Conservation (phyloP, 2,113 vertebrate species). For the Nansenia antarctica region DNA sequence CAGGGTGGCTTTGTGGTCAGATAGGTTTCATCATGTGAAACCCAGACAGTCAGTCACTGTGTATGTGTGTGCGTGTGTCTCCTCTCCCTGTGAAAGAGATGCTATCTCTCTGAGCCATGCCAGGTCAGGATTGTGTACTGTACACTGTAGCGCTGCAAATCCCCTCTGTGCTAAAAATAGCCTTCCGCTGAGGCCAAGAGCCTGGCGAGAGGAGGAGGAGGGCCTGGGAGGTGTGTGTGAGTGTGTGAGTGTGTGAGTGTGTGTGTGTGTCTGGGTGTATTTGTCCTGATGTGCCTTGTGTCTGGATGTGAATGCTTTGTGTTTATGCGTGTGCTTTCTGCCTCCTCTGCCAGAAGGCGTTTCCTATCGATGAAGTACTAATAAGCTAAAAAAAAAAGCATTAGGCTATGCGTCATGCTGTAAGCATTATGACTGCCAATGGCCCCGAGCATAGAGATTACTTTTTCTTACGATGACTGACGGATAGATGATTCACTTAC, state of each 20-base stretch:
- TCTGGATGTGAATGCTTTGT: too few relatives aligned
- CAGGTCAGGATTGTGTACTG: background rate
- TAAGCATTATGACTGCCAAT: too few relatives aligned
- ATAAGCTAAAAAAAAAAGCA: too few relatives aligned
- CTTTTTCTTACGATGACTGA: too few relatives aligned
- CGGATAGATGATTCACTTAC: too few relatives aligned
- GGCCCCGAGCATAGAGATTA: too few relatives aligned
- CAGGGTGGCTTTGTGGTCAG: too few relatives aligned
- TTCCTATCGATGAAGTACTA: background rate
- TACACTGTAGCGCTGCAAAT: constrained; percentile 2
- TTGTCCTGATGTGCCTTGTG: background rate
- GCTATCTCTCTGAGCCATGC: constrained; percentile 16
- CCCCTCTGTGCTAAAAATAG: constrained; percentile 28
- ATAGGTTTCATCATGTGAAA: background rate
- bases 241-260: background rate
- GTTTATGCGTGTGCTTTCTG: too few relatives aligned
- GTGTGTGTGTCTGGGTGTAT: background rate
- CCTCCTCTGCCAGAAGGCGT: too few relatives aligned
- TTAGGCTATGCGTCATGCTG: too few relatives aligned
- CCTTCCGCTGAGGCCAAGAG: background rate
- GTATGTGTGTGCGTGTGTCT: background rate
- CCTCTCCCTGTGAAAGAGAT: constrained; percentile 1
- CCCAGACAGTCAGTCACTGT: background rate
- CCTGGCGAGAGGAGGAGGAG: background rate
- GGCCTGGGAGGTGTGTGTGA: background rate